A percentile compares a stretch with the other conserved stretches of the same genome.
phyloP scores from a whole-genome alignment of 2,797 vertebrate species.

The Calcarius lapponicus region DNA sequence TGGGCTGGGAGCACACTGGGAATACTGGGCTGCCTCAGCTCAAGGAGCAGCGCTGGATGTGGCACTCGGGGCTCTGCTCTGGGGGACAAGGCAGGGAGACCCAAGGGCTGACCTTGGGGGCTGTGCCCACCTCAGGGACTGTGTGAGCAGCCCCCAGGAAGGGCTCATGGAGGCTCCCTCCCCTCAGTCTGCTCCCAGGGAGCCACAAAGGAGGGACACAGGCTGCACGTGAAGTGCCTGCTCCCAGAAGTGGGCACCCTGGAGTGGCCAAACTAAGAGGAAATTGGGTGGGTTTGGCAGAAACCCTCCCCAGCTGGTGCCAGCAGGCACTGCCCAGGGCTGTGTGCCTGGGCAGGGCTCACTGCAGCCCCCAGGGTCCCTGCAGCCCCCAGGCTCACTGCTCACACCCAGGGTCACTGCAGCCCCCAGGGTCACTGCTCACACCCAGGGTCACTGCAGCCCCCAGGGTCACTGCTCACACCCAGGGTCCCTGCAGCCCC shows the following conservation, averaged over 20 bases:
- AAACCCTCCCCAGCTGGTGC: neutral
- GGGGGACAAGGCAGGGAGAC: too few relatives aligned
- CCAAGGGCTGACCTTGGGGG: neutral
- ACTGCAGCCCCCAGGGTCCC: neutral
- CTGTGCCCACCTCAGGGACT: fast-evolving
- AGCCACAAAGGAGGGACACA: neutral
- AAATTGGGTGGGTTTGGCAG: fast-evolving
- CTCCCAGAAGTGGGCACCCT: neutral
- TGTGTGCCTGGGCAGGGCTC: neutral
- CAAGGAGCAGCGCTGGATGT: neutral
- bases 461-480: neutral
- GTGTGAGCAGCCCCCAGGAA: neutral
- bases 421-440: neutral
- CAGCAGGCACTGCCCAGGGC: neutral
- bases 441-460: neutral
- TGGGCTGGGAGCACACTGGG: neutral
- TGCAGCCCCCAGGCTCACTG: neutral
- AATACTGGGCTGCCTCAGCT: neutral
- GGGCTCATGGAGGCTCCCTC: neutral
- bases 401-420: neutral
- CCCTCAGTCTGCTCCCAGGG: neutral
- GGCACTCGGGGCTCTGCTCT: neutral
- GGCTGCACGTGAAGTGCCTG: fast-evolving
- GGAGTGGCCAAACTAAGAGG: neutral
- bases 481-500: neutral